Evolutionary conservation across 2,888 invertebrate species (phyloP).

Genomic region (Heteromurus nitidus): DNA sequence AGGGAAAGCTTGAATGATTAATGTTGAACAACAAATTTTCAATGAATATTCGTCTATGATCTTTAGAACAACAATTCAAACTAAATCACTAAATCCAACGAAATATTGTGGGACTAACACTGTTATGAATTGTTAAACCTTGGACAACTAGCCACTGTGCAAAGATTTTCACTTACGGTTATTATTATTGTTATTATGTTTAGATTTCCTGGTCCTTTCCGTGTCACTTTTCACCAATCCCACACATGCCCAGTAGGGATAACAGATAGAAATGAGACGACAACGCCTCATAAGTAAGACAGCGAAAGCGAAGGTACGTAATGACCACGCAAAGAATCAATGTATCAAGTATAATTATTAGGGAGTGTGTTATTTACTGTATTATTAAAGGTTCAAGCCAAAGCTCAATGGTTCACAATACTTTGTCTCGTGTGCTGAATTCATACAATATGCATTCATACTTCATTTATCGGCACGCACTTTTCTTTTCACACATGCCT

Average conservation of each 20-base stretch:
- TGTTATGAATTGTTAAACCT: too few species aligned
- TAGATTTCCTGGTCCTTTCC: too few species aligned
- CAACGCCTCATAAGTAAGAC: neutral
- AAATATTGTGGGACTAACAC: too few species aligned
- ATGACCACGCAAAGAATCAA: conserved; percentile 52
- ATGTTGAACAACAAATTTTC: too few species aligned
- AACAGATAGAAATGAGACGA: neutral
- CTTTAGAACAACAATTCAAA: too few species aligned
- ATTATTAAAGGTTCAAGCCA: neutral
- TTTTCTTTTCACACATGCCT: conserved; percentile 7
- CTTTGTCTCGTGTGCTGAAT: neutral
- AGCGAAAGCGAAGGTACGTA: neutral
- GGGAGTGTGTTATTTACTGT: conserved; percentile 5
- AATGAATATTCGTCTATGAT: too few species aligned
- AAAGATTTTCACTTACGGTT: too few species aligned
- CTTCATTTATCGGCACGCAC: conserved; percentile 18
- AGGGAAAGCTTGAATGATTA: too few species aligned
- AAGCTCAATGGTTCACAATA: neutral
- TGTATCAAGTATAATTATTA: conserved; percentile 25
- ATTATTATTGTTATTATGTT: too few species aligned
- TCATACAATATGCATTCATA: conserved; percentile 3
- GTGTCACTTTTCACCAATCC: too few species aligned
- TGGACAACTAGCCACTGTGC: too few species aligned
- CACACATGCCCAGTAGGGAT: neutral
- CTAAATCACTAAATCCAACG: too few species aligned